phyloP scores from a whole-genome alignment of 2,888 invertebrate genomes.

The Lacanobia oleracea region DNA sequence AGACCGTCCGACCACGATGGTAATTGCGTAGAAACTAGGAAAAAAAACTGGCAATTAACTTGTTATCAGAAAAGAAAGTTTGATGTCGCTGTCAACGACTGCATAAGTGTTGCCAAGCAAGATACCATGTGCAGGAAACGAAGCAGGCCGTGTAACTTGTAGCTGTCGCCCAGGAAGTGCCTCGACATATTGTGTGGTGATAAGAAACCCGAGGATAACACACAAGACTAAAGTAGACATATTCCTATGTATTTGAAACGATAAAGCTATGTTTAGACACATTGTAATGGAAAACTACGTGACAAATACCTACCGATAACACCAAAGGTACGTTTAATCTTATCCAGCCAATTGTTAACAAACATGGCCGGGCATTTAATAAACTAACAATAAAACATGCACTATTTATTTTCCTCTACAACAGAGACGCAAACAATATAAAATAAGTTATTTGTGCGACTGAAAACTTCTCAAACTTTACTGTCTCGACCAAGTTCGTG shows the following conservation, averaged over 20 bases:
- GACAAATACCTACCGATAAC: slow-evolving; percentile 67
- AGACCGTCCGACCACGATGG: neutral
- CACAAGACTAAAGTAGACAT: slow-evolving; percentile 36
- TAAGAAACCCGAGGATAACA: slow-evolving; percentile 65
- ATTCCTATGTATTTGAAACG: slow-evolving; percentile 45
- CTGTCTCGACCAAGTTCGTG: slow-evolving; percentile 69
- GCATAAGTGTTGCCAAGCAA: slow-evolving; percentile 67
- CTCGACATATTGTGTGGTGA: slow-evolving; percentile 69
- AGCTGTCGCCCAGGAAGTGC: slow-evolving; percentile 74
- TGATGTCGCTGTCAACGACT: slow-evolving; percentile 69
- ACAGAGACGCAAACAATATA: slow-evolving; percentile 65
- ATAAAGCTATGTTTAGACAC: slow-evolving; percentile 57
- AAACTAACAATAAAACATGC: slow-evolving; percentile 56
- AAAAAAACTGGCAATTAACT: slow-evolving; percentile 60
- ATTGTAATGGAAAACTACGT: slow-evolving; percentile 60
- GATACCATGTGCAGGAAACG: slow-evolving; percentile 75
- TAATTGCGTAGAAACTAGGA: slow-evolving; percentile 64
- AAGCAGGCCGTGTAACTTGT: slow-evolving; percentile 72
- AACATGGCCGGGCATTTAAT: slow-evolving; percentile 57
- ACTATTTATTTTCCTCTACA: slow-evolving; percentile 62
- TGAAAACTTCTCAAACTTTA: slow-evolving; percentile 66
- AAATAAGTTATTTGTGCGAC: slow-evolving; percentile 66
- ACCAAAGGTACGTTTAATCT: slow-evolving; percentile 71
- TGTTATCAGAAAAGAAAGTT: slow-evolving; percentile 76
- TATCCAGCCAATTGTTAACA: slow-evolving; percentile 69